Evolutionary conservation across 2,797 vertebrate species (phyloP), one percentile per base, ranked within the genome.

Genomic region (Cetoscarus ocellatus): DNA sequence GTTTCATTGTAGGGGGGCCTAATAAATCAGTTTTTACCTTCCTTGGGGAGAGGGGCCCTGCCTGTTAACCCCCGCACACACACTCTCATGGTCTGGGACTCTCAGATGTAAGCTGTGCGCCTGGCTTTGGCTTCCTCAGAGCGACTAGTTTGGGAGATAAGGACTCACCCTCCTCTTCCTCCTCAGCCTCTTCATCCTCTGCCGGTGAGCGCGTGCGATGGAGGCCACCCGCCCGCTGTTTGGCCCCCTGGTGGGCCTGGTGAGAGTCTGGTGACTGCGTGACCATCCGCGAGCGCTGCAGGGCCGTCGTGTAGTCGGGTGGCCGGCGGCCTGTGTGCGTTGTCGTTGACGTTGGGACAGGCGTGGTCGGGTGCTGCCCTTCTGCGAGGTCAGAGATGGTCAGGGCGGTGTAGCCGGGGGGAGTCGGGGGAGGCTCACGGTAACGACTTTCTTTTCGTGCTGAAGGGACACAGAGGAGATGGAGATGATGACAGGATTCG

Each of bases 201-300:
- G 96, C 82, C 0, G 94, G 96, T 19, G 95, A 96, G 84, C 94
- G 91, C 61, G 61, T 95, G 93, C 91, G 95, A 91, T 84, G 90
- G 75, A 79, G 85, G 75, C 63, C 93, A 80, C 85, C 79, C 8
- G 59, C 79, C 70, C 86, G 75, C 61, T 86, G 86, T n/a, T 90
- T 87, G 48, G 91, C 80, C 86, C 66, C 79, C 83, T 91, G 91
- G 88, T 94, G 88, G 84, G 93, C 51, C 11, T 92, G 90, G 81
- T 93, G 96, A 15, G 94, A 86, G 83, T 99, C 98, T 0, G 96
- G 93, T 5, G 97, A 95, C 67, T 97, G 95, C 14, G 96, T 96
- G 78, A 99, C 94, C 94, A 99, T 97, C 61, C 98, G 95, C 0
- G 98, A 99, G 62, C 98, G 95, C 93, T 99, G 98, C 77, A 99